A percentile compares a stretch with the other conserved stretches of the same genome.
These are phyloP conservation scores for Galerucella calmariensis DNA, from an alignment of 2,888 invertebrate genomes.

Conservation along the genomic window DNA sequence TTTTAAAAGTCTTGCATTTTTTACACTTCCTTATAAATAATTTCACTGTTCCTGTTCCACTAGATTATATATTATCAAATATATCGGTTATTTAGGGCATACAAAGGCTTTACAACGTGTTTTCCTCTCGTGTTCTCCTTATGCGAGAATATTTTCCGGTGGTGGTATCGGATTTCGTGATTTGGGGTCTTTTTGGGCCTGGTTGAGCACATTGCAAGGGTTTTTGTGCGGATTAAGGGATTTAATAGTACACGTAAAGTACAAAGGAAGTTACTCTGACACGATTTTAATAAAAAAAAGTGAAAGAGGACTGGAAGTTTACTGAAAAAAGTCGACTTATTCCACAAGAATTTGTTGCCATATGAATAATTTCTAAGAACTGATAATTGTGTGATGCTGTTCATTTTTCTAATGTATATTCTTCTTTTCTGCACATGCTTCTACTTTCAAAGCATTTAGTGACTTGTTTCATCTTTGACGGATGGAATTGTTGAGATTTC, in stretches of 20 bases:
- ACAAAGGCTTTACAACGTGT: constrained; percentile 43
- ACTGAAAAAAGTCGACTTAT: background rate
- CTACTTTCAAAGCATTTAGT: too few relatives aligned
- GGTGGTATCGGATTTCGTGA: constrained; percentile 36
- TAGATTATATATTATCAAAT: constrained; percentile 52
- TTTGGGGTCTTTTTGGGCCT: constrained; percentile 29
- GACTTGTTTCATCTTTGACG: too few relatives aligned
- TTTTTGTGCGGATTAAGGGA: constrained; percentile 27
- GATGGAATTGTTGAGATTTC: too few relatives aligned
- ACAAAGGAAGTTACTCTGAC: constrained; percentile 12
- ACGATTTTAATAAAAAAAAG: constrained; percentile 5
- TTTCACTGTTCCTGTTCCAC: too few relatives aligned
- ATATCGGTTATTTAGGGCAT: constrained; percentile 52
- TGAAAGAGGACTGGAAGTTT: background rate
- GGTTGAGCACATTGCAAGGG: constrained; percentile 23
- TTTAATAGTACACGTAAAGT: constrained; percentile 17
- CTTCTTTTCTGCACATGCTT: too few relatives aligned
- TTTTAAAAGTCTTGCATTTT: too few relatives aligned
- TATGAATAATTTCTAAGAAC: too few relatives aligned
- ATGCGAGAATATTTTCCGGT: constrained; percentile 21
- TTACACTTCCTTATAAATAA: too few relatives aligned
- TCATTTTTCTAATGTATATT: too few relatives aligned
- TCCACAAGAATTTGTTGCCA: background rate
- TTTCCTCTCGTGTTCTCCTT: constrained; percentile 21
- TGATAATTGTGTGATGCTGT: too few relatives aligned